Evolutionary conservation across 2,113 vertebrate genomes (phyloP).

Genomic region (Oreochromis niloticus): DNA sequence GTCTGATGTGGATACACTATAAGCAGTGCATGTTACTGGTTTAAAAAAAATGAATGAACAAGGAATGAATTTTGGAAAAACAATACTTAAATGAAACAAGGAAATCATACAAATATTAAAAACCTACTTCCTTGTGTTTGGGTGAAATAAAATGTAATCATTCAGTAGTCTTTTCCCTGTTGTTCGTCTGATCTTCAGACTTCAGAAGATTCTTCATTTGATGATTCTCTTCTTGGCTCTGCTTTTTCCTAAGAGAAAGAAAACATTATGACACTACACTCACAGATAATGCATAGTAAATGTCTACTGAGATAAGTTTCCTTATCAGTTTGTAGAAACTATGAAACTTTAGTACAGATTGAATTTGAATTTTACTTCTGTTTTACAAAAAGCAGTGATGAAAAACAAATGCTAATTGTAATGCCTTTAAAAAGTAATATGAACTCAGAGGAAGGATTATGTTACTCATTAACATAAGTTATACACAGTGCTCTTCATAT

Average conservation of each 20-base stretch:
- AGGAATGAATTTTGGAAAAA: neutral
- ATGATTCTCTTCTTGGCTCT: neutral
- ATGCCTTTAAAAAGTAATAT: neutral
- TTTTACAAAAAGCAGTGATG: neutral
- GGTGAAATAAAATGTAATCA: constrained; percentile 17
- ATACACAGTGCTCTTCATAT: neutral
- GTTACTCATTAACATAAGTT: neutral
- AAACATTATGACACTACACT: neutral
- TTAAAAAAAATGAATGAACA: neutral
- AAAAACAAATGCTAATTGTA: neutral
- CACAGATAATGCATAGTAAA: neutral
- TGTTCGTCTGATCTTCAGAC: constrained; percentile 5
- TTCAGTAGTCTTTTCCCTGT: constrained; percentile 27
- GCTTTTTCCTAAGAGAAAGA: constrained; percentile 41
- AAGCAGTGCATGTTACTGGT: neutral
- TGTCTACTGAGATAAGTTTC: neutral
- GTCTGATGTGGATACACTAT: neutral
- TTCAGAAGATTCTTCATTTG: constrained; percentile 34
- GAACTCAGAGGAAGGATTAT: neutral
- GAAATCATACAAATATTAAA: neutral
- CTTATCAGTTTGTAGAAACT: neutral
- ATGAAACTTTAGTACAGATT: neutral
- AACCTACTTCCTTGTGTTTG: neutral
- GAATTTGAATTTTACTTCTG: neutral
- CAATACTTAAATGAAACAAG: neutral